phyloP scores from a whole-genome alignment of 2,113 vertebrate genomes.

The Microcebus ravelobensis region DNA sequence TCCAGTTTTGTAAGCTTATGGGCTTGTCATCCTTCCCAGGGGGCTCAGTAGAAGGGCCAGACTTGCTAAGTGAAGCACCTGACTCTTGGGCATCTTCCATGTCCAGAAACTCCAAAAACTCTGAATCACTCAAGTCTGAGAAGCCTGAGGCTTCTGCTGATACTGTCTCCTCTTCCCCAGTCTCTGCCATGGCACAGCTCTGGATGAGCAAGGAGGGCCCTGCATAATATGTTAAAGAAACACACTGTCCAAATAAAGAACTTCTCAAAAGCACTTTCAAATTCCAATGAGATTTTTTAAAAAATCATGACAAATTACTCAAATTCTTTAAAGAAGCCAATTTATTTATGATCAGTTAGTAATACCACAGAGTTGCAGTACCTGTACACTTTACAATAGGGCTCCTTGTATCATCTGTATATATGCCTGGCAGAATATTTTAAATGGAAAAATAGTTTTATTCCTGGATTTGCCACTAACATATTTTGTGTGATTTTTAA shows the following conservation, averaged over 20 bases:
- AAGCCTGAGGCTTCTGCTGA: constrained; percentile 67
- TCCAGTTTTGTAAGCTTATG: not conserved
- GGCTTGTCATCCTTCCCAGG: not conserved
- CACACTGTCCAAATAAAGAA: constrained; percentile 18
- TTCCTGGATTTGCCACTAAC: not conserved
- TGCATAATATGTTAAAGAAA: constrained; percentile 55
- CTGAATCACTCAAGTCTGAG: constrained; percentile 82
- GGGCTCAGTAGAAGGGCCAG: constrained; percentile 49
- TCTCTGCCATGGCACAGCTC: constrained; percentile 63
- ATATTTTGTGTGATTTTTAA: not conserved
- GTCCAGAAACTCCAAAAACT: constrained; percentile 68
- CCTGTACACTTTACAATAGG: not conserved
- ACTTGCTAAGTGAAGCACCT: not conserved
- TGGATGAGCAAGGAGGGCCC: not conserved
- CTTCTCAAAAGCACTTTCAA: constrained; percentile 31
- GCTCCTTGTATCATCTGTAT: not conserved
- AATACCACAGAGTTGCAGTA: not conserved
- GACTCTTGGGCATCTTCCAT: constrained; percentile 45
- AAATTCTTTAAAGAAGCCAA: not conserved
- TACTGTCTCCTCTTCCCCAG: constrained; percentile 31
- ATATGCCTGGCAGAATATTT: not conserved
- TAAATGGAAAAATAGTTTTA: not conserved
- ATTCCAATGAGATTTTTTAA: not conserved
- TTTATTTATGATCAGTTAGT: constrained; percentile 18
- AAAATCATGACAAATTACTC: constrained; percentile 17